These are phyloP conservation scores for Noctua comes DNA, from an alignment of 2,888 invertebrate genomes.

Conservation along the genomic window DNA sequence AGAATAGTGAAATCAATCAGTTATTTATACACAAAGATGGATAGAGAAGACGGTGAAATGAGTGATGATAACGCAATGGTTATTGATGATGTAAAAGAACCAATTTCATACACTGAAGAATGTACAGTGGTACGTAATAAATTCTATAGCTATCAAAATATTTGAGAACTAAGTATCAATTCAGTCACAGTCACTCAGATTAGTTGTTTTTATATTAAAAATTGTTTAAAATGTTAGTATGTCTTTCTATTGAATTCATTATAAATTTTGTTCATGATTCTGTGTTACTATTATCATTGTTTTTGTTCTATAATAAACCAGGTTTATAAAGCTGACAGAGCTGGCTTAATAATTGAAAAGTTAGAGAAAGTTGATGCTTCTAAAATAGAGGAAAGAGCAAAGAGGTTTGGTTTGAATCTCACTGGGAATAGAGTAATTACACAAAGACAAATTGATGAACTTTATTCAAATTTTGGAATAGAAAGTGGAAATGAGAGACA, in stretches of 20 bases:
- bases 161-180: not conserved
- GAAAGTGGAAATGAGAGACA: constrained; percentile 91
- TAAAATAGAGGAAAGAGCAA: constrained; percentile 86
- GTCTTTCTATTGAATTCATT: not conserved
- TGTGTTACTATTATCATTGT: not conserved
- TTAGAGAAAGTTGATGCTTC: constrained; percentile 85
- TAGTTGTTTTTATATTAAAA: not conserved
- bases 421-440: constrained; percentile 84
- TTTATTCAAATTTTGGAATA: constrained; percentile 85
- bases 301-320: constrained; percentile 16
- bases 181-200: not conserved
- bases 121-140: constrained; percentile 77
- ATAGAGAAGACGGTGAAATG: constrained; percentile 89
- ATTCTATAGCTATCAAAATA: not conserved
- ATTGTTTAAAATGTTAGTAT: not conserved
- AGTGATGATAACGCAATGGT: constrained; percentile 86
- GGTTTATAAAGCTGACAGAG: constrained; percentile 80
- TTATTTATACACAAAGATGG: constrained; percentile 69
- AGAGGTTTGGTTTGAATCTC: constrained; percentile 85
- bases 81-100: constrained; percentile 76
- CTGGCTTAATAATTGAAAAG: constrained; percentile 79
- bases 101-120: constrained; percentile 65
- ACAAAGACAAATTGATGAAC: constrained; percentile 86
- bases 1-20: not conserved
- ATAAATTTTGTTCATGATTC: not conserved